Base-by-base conservation (phyloP, 2,888 invertebrate species). In the Nasonovia ribisnigri region DNA sequence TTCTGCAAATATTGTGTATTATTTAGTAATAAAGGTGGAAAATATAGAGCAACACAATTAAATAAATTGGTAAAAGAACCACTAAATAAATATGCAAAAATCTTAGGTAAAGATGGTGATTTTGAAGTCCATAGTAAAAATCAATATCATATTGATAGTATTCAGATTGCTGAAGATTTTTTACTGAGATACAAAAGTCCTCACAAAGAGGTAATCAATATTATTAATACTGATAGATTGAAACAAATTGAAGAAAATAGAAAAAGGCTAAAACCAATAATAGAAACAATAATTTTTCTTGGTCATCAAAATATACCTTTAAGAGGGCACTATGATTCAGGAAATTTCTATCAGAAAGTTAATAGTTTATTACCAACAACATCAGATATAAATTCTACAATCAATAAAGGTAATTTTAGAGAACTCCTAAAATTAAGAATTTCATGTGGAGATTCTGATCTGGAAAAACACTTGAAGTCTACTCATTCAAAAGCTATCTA, bases 341-440 rank as follows among this genome's bases (percentile, higher is more conserved):
- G 87, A 24, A 0, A 48, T 84, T 84, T 84, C 36, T 84, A 36
- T 84, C 77, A 84, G 36, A 84, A 84, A 84, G 77, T 84, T 84
- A 84, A 36, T 84, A 36, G 16, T 84, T 84, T 36, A 84, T n/a
- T 84, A 84, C 51, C n/a, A 10, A 67, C 36, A 84, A 84, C 36
- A 51, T 51, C 51, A 51, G 51, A 51, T 51, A 51, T 13, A 84
- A 36, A 84, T 36, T 84, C 77, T 84, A 84, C 36, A 36, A 48
- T n/a, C 48, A 94, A 95, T 88, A 87, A 94, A 93, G 95, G 95
- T 51, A 95, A 95, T 92, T 95, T 95, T 94, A 92, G 95, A 94
- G 95, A 94, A 46, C 84, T 95, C 8, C 93, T 95, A 90, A 88
- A n/a, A 88, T 88, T 88, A 29, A 88, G 88, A 88, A 88, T 88